These are phyloP conservation scores for Drymodes brunneopygia DNA, from an alignment of 2,113 vertebrate species.

Conservation along the genomic window DNA sequence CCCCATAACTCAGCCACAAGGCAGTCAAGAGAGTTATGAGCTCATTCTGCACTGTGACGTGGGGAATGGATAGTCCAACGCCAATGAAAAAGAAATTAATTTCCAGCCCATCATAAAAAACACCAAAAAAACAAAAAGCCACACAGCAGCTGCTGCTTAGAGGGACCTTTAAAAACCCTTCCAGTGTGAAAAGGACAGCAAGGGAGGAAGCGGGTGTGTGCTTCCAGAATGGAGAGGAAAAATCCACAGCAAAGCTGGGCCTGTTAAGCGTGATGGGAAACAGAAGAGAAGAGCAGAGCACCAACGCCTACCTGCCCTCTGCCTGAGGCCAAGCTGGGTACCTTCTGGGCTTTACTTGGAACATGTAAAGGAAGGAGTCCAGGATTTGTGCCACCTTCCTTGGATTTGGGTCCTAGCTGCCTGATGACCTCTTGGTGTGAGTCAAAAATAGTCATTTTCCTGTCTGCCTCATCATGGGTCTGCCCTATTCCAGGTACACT, in stretches of 20 bases:
- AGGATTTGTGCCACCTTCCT: not conserved
- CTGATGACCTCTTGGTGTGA: not conserved
- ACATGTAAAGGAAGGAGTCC: not conserved
- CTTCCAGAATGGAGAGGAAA: not conserved
- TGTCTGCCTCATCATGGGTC: not conserved
- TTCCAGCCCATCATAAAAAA: slow-evolving; percentile 57
- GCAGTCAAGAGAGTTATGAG: slow-evolving; percentile 34
- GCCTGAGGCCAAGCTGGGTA: not conserved
- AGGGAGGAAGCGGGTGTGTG: not conserved
- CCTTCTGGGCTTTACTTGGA: not conserved
- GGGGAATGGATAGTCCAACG: slow-evolving; percentile 36
- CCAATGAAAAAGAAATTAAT: slow-evolving; percentile 61
- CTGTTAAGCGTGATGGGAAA: not conserved
- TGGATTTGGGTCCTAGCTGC: not conserved
- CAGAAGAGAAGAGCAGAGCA: not conserved
- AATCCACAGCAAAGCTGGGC: not conserved
- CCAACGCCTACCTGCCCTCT: no score
- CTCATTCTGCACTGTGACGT: slow-evolving; percentile 8
- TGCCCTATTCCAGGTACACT: not conserved
- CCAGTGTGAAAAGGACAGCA: not conserved
- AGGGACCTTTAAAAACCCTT: slow-evolving; percentile 46
- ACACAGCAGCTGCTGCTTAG: not conserved
- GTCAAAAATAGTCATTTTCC: not conserved
- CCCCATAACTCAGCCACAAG: slow-evolving; percentile 3
- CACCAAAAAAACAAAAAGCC: not conserved